Percentiles rank a stretch among this genome's conserved stretches.
Evolutionary conservation across 2,888 invertebrate species (phyloP).

Genomic region (Andrena trimmerana): DNA sequence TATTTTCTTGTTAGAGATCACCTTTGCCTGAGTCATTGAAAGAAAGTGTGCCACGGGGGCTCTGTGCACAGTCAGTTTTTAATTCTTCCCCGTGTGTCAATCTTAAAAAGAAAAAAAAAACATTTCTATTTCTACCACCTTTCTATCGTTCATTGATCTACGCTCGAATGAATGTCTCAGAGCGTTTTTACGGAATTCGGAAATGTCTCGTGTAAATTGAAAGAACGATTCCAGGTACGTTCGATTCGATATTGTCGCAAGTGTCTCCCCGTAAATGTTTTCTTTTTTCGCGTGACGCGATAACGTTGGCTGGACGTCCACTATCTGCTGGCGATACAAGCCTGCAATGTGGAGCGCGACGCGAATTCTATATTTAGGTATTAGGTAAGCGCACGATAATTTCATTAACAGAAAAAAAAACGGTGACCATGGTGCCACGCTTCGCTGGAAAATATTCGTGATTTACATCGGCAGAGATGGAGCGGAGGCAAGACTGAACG

Average conservation of each 20-base stretch:
- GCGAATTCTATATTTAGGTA: conserved; percentile 69
- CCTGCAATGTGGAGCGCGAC: conserved; percentile 46
- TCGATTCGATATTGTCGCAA: not conserved
- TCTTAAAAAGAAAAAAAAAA: not conserved
- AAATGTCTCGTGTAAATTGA: not conserved
- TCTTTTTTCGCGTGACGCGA: conserved; percentile 3
- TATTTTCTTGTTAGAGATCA: not conserved
- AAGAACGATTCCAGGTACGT: not conserved
- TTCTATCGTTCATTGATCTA: not conserved
- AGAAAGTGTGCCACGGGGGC: not conserved
- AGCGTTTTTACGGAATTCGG: not conserved
- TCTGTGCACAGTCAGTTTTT: not conserved
- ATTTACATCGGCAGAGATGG: not conserved
- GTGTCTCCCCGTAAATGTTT: not conserved
- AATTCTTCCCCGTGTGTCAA: not conserved
- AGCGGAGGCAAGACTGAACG: not conserved
- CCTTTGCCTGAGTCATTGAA: not conserved
- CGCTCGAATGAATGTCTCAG: not conserved
- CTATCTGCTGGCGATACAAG: conserved; percentile 42
- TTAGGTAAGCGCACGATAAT: conserved; percentile 73
- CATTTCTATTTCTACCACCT: not conserved
- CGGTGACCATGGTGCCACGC: conserved; percentile 11
- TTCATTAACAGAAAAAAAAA: conserved; percentile 66
- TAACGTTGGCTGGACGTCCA: conserved; percentile 28
- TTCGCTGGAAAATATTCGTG: conserved; percentile 1